Conservation (phyloP, 1,140 invertebrate species). For the Metopolophium dirhodum region DNA sequence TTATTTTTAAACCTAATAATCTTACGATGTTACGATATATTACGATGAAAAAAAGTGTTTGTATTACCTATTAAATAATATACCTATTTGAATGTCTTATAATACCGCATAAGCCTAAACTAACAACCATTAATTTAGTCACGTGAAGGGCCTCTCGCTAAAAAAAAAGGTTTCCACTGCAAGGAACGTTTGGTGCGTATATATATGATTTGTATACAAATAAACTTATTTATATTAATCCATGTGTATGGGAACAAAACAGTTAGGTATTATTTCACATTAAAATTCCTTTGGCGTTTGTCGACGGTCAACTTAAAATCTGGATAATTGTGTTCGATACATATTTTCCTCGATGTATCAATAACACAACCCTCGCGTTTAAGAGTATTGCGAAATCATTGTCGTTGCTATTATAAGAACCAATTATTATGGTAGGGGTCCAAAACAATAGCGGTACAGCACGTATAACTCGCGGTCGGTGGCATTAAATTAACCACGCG, state of each 20-base stretch:
- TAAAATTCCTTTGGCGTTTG: background rate
- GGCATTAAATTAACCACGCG: conserved; percentile 11
- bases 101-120: conserved; percentile 8
- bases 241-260: background rate
- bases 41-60: background rate
- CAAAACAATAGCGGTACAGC: background rate
- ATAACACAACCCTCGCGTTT: background rate
- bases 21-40: no score
- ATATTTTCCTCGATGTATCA: background rate
- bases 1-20: background rate
- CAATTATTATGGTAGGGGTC: conserved; percentile 33
- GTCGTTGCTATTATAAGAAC: background rate
- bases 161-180: conserved; percentile 11
- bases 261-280: background rate
- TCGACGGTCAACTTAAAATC: background rate
- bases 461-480: background rate
- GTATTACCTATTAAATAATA: background rate
- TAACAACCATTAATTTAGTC: background rate
- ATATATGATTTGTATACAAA: background rate
- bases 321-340: background rate
- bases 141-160: background rate
- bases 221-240: background rate
- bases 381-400: conserved; percentile 16
- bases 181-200: background rate
- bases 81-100: conserved; percentile 16